Conservation (phyloP, 2,888 invertebrate species). For the Conus canariensis region DNA sequence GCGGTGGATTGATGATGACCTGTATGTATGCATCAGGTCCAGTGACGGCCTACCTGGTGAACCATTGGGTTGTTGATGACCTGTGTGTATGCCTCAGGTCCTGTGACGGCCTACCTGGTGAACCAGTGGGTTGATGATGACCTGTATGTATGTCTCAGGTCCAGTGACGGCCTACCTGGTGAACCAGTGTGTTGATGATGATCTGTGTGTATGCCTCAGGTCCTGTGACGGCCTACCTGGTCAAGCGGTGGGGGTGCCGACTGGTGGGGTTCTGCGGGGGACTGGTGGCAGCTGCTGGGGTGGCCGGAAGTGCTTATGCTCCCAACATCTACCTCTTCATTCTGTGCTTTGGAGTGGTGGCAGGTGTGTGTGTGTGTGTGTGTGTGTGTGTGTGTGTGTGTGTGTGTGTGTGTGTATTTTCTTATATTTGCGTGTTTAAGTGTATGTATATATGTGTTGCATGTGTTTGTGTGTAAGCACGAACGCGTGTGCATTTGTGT, state of each 20-base stretch:
- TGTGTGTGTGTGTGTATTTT: conserved; percentile 8
- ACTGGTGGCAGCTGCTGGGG: conserved; percentile 39
- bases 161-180: too few relatives aligned
- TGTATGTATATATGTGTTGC: conserved; percentile 19
- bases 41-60: too few relatives aligned
- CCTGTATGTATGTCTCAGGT: too few relatives aligned
- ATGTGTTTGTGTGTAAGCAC: conserved; percentile 17
- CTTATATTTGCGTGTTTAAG: not conserved
- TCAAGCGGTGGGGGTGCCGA: conserved; percentile 43
- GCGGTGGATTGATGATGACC: conserved; percentile 22
- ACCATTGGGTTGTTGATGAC: not conserved
- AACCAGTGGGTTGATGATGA: conserved; percentile 26
- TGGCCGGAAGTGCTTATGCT: conserved; percentile 31
- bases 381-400: conserved; percentile 24
- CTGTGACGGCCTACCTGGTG: conserved; percentile 38
- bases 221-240: conserved; percentile 38
- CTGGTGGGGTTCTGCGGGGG: conserved; percentile 43
- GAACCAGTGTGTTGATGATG: too few relatives aligned
- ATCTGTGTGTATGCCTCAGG: conserved; percentile 14
- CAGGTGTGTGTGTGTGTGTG: conserved; percentile 17
- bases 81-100: conserved; percentile 23
- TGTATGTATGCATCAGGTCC: too few relatives aligned
- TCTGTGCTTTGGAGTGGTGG: conserved; percentile 41
- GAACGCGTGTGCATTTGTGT: not conserved
- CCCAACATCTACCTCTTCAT: conserved; percentile 45